Base-by-base conservation (phyloP, 2,113 vertebrate genomes). In the Platysternon megacephalum region DNA sequence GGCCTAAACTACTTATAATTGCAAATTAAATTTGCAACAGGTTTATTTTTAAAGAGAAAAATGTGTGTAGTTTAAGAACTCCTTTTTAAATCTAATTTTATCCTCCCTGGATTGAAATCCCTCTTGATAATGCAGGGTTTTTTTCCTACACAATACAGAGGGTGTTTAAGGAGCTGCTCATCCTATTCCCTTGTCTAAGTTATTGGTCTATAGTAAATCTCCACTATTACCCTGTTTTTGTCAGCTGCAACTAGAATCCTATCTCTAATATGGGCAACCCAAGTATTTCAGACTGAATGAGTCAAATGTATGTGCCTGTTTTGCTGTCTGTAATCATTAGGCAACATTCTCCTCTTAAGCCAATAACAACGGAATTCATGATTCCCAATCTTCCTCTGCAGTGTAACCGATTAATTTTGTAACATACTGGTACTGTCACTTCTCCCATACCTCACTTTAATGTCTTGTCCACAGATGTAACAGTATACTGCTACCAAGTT, bases 91-190 rank as follows among this genome's bases (percentile, higher is more conserved):
- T 35, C 32, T 65, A 56, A 28, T 8, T 2, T 1, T 83, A 81
- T 1, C 5, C 8, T 90, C 78, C 51, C 86, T 46, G 91, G 86
- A 89, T 91, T 89, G 92, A 95, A 95, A 42, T 49, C 39, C 42
- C 48, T 4, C 83, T 55, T 82, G 17, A 14, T 42, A 11, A 8
- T 6, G 2, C 84, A 90, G 88, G 85, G 17, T 52, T 86, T 17
- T 32, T 94, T 86, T 55, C 90, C 79, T 88, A 49, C 13, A 2
- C 58, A 86, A 49, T 49, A 22, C 48, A 84, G 32, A 3, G 1
- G 5, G 28, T 86, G 22, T 1, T 68, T 44, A 84, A 87, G 44
- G 85, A 92, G 84, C n/a, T 79, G 21, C 13, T 87, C 4, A n/a
- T 46, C 4, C 26, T 87, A 13, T 88, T 92, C 39, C 26, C 48